Evolutionary conservation across 2,113 vertebrate species (phyloP), one percentile per base, ranked within the genome.

Genomic region (Acrocephalus kingi): DNA sequence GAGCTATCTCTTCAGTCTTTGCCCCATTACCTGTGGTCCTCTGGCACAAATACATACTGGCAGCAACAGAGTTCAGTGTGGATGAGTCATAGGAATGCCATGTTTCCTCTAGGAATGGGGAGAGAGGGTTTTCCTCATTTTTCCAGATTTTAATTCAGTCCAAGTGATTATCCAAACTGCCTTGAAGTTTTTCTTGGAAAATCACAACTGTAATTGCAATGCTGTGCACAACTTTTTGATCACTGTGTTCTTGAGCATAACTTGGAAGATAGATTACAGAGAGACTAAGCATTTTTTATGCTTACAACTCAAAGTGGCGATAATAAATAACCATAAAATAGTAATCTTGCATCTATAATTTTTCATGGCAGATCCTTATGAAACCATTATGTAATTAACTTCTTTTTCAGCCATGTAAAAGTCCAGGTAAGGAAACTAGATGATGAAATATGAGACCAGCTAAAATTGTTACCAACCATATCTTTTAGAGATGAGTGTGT

Each of bases 351-450:
- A 91, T 84, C 64, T 84, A 16, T 87, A 94, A 87, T 91, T 94
- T 92, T 93, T 95, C 91, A 64, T 45, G 49, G 66, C 73, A 87
- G 83, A 84, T 81, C 51, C 75, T 88, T 88, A 80, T 51, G 66
- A 94, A 92, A 80, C 71, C 86, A 64, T 96, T 90, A 93, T 39
- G 48, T 56, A 90, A 88, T 90, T 94, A 93, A 75, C 83, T 95
- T 78, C 6, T 67, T 79, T 77, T 90, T 88, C 71, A 91, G 27
- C 35, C 35, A 13, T 20, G 27, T 59, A 66, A 52, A 92, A 78
- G 35, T 71, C 30, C 61, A 87, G 20, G 39, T 72, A 45, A 30
- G 43, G 64, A 84, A 90, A 87, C 21, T 33, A 10, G 21, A 54
- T 73, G 27, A 69, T 61, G 51, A 85, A 93, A 85, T 79, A 49